Evolutionary conservation across 2,888 invertebrate species (phyloP).

Genomic region (Cristatella mucedo): DNA sequence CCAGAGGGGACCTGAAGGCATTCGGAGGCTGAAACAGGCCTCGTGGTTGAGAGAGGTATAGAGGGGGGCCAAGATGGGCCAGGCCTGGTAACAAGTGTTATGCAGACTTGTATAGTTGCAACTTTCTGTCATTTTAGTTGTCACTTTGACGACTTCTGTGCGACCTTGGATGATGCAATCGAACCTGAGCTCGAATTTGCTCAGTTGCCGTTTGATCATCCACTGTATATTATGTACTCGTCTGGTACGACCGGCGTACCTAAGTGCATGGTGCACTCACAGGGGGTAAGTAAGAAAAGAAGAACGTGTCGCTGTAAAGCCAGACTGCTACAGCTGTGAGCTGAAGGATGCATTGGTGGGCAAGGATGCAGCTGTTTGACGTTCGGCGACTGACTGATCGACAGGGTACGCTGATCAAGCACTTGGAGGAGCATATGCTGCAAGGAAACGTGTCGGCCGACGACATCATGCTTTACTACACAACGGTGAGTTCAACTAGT

Average conservation of each 20-base stretch:
- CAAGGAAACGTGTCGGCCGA: constrained; percentile 40
- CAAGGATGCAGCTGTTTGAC: no score
- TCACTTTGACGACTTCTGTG: constrained; percentile 26
- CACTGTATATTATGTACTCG: constrained; percentile 45
- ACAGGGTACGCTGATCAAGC: constrained; percentile 45
- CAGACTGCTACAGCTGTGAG: no score
- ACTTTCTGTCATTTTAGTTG: constrained; percentile 17
- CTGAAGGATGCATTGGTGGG: background rate
- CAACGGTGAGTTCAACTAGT: constrained; percentile 41
- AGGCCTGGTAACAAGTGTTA: no score
- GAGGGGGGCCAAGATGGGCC: no score
- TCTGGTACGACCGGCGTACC: constrained; percentile 47
- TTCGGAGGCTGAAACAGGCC: no score
- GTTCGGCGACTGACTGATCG: no score
- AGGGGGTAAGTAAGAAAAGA: constrained; percentile 43
- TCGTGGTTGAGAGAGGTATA: no score
- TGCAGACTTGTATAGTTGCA: no score
- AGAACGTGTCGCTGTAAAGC: no score
- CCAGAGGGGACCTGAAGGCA: no score
- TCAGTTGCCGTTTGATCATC: constrained; percentile 45
- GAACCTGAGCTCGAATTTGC: constrained; percentile 32
- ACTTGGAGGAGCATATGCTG: constrained; percentile 44
- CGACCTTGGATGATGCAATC: constrained; percentile 15
- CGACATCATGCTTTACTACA: constrained; percentile 45
- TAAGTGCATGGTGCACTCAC: constrained; percentile 46